phyloP scores from a whole-genome alignment of 2,888 invertebrate species.

The Sinodicranocentrus sp. region DNA sequence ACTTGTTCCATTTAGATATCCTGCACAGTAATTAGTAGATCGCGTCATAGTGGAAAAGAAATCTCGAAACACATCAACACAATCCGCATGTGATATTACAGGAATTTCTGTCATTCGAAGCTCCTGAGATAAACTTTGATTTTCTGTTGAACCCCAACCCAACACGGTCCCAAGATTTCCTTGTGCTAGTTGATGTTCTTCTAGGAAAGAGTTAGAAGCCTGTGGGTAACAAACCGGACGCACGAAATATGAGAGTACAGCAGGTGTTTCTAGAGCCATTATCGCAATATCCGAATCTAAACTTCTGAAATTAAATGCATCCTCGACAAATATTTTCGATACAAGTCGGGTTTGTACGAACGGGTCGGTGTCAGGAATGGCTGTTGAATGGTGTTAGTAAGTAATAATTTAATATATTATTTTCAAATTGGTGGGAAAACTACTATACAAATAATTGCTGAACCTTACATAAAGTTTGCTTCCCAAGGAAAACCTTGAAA shows the following conservation, averaged over 20 bases:
- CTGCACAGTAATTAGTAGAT: constrained; percentile 76
- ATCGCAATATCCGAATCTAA: constrained; percentile 82
- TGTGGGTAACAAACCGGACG: constrained; percentile 80
- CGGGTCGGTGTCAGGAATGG: constrained; percentile 74
- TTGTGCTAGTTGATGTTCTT: constrained; percentile 75
- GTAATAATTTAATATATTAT: too few species aligned
- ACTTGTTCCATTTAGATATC: constrained; percentile 74
- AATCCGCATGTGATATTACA: constrained; percentile 73
- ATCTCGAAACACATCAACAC: constrained; percentile 73
- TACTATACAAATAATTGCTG: too few species aligned
- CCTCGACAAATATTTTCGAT: constrained; percentile 73
- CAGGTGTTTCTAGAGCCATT: constrained; percentile 79
- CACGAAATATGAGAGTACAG: constrained; percentile 79
- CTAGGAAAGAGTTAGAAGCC: constrained; percentile 74
- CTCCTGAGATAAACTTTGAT: constrained; percentile 77
- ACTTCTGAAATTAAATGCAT: constrained; percentile 74
- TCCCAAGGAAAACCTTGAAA: constrained; percentile 72
- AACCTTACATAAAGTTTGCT: constrained; percentile 72
- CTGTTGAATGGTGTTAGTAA: constrained; percentile 55
- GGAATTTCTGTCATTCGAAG: constrained; percentile 74
- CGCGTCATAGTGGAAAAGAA: constrained; percentile 76
- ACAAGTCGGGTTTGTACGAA: constrained; percentile 73
- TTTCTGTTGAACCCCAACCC: constrained; percentile 83
- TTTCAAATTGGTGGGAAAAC: too few species aligned
- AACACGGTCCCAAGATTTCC: constrained; percentile 76